Base-by-base conservation (phyloP, 2,888 invertebrate genomes). In the Pteria penguin region DNA sequence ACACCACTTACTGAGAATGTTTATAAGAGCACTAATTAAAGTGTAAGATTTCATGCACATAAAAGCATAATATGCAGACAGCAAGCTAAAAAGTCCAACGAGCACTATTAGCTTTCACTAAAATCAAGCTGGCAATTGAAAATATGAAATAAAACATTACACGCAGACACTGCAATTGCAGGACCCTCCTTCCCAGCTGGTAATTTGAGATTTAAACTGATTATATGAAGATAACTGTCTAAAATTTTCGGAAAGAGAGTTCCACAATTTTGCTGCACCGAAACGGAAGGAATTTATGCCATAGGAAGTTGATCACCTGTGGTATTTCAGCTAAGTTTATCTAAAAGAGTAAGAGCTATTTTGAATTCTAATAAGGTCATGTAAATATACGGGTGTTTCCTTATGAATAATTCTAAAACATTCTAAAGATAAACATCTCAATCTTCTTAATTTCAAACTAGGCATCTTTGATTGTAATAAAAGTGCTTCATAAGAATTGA, bases 241-340 rank as follows among this genome's bases (percentile, higher is more conserved):
- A 57, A 57, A 67, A 32, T 18, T 24, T 27, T 67, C 52, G 31
- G 60, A 61, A 11, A 60, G 24, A 4, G 31, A 55, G 45, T 69
- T 60, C 60, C 60, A 69, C 1, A 69, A 29, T 60, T 60, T 69
- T 36, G 57, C 68, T 57, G 58, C 11, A 22, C 26, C 45, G 60
- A 27, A 69, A 27, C 69, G 33, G 27, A 69, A 69, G 45, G 4
- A 58, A 24, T 60, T 60, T 22, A 58, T 26, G 5, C 60, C 60
- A 27, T 69, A 45, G 36, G 36, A 61, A 60, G 4, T 36, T 58
- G 18, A 18, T 60, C 4, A 33, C 24, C 29, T 31, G 26, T 60
- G 69, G 69, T 45, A 60, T 5, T 24, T 33, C 60, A 24, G 26
- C 36, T n/a, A 31, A 22, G 18, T 57, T 67, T 57, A 67, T 67